phyloP scores from a whole-genome alignment of 1,140 invertebrate genomes.

The Polypedilum pembai region DNA sequence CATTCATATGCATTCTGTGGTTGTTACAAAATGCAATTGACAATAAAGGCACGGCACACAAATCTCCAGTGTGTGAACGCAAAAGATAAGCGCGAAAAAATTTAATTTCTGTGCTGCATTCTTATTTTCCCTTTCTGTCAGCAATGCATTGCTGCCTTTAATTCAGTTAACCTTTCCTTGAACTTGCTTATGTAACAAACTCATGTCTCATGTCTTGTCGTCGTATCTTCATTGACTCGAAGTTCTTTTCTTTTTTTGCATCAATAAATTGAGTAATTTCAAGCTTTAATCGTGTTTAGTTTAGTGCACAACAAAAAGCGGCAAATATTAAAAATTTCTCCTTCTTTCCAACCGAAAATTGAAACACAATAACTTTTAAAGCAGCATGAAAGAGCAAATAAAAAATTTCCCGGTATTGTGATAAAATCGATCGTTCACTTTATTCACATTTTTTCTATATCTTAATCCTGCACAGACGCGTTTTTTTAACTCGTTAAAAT shows the following conservation, averaged over 20 bases:
- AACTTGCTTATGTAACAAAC: conserved; percentile 25
- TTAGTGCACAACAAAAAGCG: no score
- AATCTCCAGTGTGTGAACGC: neutral
- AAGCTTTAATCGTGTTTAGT: no score
- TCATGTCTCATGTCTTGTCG: conserved; percentile 16
- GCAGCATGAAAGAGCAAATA: no score
- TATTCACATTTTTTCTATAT: no score
- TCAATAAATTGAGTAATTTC: neutral
- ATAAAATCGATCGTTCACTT: no score
- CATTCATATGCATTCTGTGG: neutral
- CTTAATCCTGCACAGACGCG: no score
- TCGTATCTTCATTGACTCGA: neutral
- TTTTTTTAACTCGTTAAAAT: no score
- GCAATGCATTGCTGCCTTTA: neutral
- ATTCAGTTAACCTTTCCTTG: conserved; percentile 27
- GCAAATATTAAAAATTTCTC: no score
- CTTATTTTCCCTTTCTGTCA: neutral
- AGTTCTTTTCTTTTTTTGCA: neutral
- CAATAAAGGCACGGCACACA: conserved; percentile 8
- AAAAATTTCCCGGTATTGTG: no score
- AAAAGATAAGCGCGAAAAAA: neutral
- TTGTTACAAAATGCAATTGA: conserved; percentile 3
- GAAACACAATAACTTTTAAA: no score
- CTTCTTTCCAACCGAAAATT: no score
- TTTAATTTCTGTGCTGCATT: neutral